Evolutionary conservation across 2,888 invertebrate genomes (phyloP).

Genomic region (Philereme transversata): DNA sequence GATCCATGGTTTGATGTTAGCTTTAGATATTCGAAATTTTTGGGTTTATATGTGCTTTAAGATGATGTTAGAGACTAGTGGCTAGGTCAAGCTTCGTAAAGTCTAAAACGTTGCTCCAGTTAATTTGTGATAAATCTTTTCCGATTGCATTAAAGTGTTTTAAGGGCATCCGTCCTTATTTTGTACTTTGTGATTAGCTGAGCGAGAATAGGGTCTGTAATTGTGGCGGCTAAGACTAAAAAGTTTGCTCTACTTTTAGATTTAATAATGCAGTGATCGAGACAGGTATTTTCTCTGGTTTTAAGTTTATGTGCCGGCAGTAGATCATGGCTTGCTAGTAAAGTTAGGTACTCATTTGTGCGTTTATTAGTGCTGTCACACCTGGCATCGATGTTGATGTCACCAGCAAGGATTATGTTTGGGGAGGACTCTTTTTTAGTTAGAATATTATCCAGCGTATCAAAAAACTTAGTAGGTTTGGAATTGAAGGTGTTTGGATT

Average conservation of each 20-base stretch:
- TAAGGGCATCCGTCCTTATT: background rate
- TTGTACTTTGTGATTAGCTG: no score
- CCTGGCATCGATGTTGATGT: constrained; percentile 3
- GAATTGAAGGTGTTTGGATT: no score
- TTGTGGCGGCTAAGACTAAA: constrained; percentile 4
- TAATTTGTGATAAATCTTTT: background rate
- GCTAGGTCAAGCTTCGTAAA: constrained; percentile 2
- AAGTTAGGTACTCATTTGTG: constrained; percentile 1
- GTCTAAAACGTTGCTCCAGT: background rate
- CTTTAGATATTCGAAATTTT: background rate
- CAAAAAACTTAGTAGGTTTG: constrained; percentile 1
- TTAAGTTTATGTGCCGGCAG: constrained; percentile 3
- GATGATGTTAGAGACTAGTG: no score
- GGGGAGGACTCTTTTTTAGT: background rate
- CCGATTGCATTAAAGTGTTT: background rate
- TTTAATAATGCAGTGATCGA: constrained; percentile 14
- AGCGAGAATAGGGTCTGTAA: no score
- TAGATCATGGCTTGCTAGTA: constrained; percentile 4
- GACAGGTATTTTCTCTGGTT: constrained; percentile 8
- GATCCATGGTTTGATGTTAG: constrained; percentile 12
- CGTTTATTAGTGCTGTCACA: background rate
- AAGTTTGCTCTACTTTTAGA: constrained; percentile 1
- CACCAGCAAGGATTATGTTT: constrained; percentile 1
- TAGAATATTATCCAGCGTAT: constrained; percentile 1
- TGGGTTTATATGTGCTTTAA: constrained; percentile 1